Conservation (phyloP, 2,888 invertebrate species). For the Apamea sordens region DNA sequence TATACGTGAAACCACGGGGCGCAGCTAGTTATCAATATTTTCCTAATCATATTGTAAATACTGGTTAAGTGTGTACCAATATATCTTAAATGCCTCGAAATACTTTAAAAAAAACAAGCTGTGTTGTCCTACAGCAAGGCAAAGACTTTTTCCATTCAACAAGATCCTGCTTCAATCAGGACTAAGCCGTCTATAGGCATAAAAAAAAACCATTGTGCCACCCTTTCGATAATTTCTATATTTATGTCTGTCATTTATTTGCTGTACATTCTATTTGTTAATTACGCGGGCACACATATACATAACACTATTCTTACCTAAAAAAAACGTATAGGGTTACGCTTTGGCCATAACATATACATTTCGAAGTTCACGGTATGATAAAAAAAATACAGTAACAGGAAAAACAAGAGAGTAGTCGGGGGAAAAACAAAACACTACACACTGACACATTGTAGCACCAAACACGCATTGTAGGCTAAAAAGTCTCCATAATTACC, state of each 20-base stretch:
- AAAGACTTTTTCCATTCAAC: no score
- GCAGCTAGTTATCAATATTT: not conserved
- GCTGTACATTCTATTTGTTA: no score
- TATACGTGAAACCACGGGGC: no score
- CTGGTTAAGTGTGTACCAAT: not conserved
- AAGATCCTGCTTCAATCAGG: no score
- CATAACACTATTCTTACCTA: no score
- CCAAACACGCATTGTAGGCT: not conserved
- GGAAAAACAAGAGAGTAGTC: not conserved
- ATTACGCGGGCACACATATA: no score
- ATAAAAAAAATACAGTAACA: not conserved
- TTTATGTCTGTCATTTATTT: no score
- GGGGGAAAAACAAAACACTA: not conserved
- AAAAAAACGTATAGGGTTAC: not conserved
- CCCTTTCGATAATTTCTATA: no score
- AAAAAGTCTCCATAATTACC: not conserved
- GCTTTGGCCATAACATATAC: not conserved
- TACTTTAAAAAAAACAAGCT: not conserved
- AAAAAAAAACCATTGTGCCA: no score
- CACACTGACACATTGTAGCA: not conserved
- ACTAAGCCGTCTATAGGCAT: no score
- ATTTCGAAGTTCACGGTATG: not conserved
- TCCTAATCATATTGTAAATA: not conserved
- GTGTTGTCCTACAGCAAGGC: no score
- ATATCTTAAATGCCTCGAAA: not conserved